Conservation (phyloP, 2,113 vertebrate species). For the Gadus macrocephalus region DNA sequence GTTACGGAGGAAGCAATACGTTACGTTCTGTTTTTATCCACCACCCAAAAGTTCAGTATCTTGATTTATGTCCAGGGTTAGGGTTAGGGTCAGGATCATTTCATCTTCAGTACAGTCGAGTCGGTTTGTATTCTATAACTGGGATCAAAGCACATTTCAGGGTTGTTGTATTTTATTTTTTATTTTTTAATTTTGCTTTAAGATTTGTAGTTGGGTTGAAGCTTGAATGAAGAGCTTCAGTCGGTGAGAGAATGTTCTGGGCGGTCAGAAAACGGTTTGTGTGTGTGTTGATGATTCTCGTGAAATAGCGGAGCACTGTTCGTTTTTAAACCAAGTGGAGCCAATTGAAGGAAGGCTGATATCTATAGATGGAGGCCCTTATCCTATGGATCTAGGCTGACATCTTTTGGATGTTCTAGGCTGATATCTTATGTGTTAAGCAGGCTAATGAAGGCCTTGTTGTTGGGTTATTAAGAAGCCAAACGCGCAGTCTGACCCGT, state of each 20-base stretch:
- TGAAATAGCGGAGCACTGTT: constrained; percentile 21
- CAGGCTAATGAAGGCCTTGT: not conserved
- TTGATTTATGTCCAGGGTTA: constrained; percentile 23
- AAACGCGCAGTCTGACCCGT: constrained; percentile 38
- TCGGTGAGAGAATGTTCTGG: constrained; percentile 34
- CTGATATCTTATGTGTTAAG: too few species aligned
- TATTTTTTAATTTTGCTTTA: constrained; percentile 22
- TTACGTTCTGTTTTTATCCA: constrained; percentile 57
- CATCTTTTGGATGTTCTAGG: too few species aligned
- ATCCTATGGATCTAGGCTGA: not conserved
- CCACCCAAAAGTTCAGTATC: constrained; percentile 58
- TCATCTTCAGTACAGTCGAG: constrained; percentile 28
- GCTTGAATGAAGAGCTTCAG: constrained; percentile 2
- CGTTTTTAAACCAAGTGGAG: constrained; percentile 43
- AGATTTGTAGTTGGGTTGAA: constrained; percentile 3
- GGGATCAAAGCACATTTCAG: constrained; percentile 49
- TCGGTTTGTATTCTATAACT: constrained; percentile 32
- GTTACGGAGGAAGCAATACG: constrained; percentile 74
- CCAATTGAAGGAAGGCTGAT: constrained; percentile 68
- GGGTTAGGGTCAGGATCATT: constrained; percentile 31
- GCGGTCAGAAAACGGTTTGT: constrained; percentile 32
- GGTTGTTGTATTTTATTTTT: constrained; percentile 17
- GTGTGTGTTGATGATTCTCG: constrained; percentile 16
- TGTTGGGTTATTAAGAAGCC: constrained; percentile 25
- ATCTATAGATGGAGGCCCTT: constrained; percentile 41